A percentile compares a stretch with the other conserved stretches of the same genome.
These are phyloP conservation scores for Mesitornis unicolor DNA, from an alignment of 2,113 vertebrate genomes.

Conservation along the genomic window DNA sequence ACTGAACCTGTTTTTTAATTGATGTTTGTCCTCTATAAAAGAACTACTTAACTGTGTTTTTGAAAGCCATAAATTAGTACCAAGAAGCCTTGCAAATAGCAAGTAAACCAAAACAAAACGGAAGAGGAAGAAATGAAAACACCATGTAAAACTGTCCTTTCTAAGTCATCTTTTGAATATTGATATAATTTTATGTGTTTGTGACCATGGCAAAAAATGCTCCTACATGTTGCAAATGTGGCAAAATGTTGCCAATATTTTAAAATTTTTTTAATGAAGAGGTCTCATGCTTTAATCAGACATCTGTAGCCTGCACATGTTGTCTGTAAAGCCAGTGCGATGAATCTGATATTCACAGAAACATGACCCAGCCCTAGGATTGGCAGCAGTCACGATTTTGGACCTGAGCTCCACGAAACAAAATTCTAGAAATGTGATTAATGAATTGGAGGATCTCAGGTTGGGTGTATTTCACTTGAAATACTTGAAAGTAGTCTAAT, in stretches of 20 bases:
- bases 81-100: neutral
- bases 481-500: neutral
- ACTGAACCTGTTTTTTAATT: neutral
- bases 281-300: neutral
- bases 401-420: neutral
- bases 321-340: neutral
- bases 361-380: rapidly evolving
- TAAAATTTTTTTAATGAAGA: neutral
- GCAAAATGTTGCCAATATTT: neutral
- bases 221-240: neutral
- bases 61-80: neutral
- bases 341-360: neutral
- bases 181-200: neutral
- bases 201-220: neutral
- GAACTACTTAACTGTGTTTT: neutral
- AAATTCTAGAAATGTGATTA: neutral
- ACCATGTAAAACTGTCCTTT: neutral
- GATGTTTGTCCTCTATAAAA: neutral
- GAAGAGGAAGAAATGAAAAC: neutral
- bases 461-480: neutral
- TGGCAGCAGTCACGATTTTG: neutral
- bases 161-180: neutral
- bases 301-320: neutral
- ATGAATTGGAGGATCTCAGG: neutral
- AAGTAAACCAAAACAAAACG: neutral